A percentile compares a stretch with the other conserved stretches of the same genome.
Evolutionary conservation across 2,888 invertebrate genomes (phyloP).

Genomic region (Augochlorella aurata): DNA sequence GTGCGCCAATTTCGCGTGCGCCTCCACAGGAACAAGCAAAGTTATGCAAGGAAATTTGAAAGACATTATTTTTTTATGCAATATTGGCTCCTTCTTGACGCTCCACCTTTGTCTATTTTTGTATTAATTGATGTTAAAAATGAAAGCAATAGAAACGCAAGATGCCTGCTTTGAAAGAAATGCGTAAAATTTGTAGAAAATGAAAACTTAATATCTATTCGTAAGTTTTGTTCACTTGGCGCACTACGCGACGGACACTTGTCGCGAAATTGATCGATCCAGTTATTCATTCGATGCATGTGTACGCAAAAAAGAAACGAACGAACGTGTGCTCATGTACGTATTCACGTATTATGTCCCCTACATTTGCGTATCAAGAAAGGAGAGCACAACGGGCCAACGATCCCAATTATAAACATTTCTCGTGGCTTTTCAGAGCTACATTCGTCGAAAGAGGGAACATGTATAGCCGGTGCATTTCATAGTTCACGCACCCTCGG

Average conservation of each 20-base stretch:
- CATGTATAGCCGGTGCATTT: slow-evolving; percentile 74
- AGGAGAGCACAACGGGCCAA: slow-evolving; percentile 65
- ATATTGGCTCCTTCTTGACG: too few species aligned
- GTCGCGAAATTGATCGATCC: neutral
- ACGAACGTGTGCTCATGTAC: neutral
- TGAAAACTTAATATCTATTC: neutral
- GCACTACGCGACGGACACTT: neutral
- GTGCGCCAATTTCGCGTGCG: neutral
- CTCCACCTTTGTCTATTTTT: too few species aligned
- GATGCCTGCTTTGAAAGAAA: too few species aligned
- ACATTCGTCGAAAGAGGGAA: slow-evolving; percentile 70
- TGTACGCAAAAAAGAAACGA: neutral
- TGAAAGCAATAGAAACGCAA: too few species aligned
- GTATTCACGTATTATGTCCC: neutral
- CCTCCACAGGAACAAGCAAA: too few species aligned
- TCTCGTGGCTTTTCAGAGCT: slow-evolving; percentile 77
- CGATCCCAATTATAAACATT: slow-evolving; percentile 81
- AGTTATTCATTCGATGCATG: neutral
- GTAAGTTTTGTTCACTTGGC: neutral
- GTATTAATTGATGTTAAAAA: too few species aligned
- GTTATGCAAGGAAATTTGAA: neutral
- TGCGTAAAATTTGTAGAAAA: neutral
- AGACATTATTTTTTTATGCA: neutral
- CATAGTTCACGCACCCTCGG: slow-evolving; percentile 67
- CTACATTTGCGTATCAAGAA: slow-evolving; percentile 24